Percentiles rank a stretch among this genome's conserved stretches.
Conservation (phyloP, 2,797 vertebrate species). For the Sebastiscus tertius region DNA sequence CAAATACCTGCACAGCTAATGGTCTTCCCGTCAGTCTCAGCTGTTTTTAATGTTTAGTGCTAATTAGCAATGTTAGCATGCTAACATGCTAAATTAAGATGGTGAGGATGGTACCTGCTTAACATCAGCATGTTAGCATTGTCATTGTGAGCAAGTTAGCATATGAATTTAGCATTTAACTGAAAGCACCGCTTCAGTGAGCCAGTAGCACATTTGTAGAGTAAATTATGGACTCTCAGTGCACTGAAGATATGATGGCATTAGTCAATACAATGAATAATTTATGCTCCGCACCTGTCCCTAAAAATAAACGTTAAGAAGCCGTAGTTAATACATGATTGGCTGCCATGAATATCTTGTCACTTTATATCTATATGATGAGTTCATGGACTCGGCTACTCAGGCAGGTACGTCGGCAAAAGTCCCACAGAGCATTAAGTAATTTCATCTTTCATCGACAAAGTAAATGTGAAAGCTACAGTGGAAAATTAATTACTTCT, state of each 20-base stretch:
- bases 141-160: background rate
- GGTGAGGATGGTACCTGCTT: background rate
- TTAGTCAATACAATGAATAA: background rate
- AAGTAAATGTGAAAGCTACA: slow-evolving; percentile 36
- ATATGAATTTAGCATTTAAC: background rate
- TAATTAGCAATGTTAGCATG: background rate
- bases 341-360: slow-evolving; percentile 18
- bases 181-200: background rate
- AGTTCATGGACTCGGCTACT: slow-evolving; percentile 8
- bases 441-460: slow-evolving; percentile 36
- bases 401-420: background rate
- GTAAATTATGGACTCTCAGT: background rate
- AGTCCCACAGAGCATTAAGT: slow-evolving; percentile 21
- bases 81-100: background rate
- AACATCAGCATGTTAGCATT: background rate
- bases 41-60: background rate
- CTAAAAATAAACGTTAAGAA: slow-evolving; percentile 10
- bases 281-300: background rate
- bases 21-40: no score
- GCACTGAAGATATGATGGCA: background rate
- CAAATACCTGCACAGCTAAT: background rate
- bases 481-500: slow-evolving; percentile 36
- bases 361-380: slow-evolving; percentile 25
- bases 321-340: slow-evolving; percentile 19
- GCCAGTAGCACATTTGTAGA: background rate